Base-by-base conservation (phyloP, 2,113 vertebrate genomes). In the Lota lota region DNA sequence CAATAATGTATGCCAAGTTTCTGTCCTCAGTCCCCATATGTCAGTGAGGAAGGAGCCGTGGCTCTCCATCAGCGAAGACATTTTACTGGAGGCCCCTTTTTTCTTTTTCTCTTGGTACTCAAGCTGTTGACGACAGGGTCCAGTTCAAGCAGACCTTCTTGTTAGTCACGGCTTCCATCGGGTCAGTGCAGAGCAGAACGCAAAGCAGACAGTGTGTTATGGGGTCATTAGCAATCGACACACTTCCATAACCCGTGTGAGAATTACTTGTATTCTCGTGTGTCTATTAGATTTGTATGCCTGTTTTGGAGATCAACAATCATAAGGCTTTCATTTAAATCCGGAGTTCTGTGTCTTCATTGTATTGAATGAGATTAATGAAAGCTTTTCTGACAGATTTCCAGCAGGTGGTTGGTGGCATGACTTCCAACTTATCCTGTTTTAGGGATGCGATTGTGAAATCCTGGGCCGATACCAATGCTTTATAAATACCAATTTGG, bases 221-320 rank as follows among this genome's bases (percentile, higher is more conserved):
- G 63, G 70, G 61, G 59, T 82, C 79, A 72, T 73, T 5, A 4
- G 20, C 64, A 65, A 21, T 79, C 59, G 73, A 64, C 65, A 77
- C 57, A 51, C 75, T 84, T 69, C 71, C 72, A 21, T 72, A 74
- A 63, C 59, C 69, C 10, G 61, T 63, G 68, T 66, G 54, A 51
- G 24, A 77, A 79, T 72, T 77, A 83, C 67, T 82, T 74, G 28
- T 33, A 79, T 79, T 77, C 69, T 78, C 64, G 79, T 80, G 66
- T 61, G 69, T 75, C 24, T 72, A 22, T n/a, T n/a, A n/a, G 64
- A 58, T 51, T 47, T 67, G 69, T 60, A 20, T 50, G 40, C 20
- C 16, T 51, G 66, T 16, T 56, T 68, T 16, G 67, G 28, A 33
- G 28, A 33, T n/a, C n/a, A n/a, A n/a, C n/a, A n/a, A n/a, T n/a